These are phyloP conservation scores for Pachycephala philippinensis DNA, from an alignment of 2,113 vertebrate genomes.

Conservation along the genomic window DNA sequence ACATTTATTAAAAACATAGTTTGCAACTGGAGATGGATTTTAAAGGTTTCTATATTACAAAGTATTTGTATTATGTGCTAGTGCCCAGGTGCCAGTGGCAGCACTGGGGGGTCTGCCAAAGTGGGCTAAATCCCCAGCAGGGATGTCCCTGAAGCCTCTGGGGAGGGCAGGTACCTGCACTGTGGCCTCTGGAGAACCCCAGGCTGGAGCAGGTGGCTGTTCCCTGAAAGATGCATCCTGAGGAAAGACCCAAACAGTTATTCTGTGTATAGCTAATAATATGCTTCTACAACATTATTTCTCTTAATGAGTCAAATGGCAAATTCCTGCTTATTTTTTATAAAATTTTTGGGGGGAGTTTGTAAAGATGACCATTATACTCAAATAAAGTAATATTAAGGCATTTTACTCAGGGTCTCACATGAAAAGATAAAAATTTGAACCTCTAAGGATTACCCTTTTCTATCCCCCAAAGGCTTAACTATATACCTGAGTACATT, in stretches of 20 bases:
- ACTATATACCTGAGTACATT: not conserved
- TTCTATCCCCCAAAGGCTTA: not conserved
- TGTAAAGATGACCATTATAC: not conserved
- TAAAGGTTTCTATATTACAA: not conserved
- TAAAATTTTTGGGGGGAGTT: not conserved
- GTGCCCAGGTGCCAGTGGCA: not conserved
- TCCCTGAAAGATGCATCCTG: not conserved
- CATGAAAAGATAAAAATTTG: not conserved
- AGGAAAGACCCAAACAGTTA: not conserved
- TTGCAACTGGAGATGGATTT: not conserved
- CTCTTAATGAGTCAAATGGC: not conserved
- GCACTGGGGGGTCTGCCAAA: not conserved
- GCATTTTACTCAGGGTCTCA: not conserved
- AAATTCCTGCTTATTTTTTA: not conserved
- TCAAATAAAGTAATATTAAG: not conserved
- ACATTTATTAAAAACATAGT: not conserved
- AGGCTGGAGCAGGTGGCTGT: not conserved
- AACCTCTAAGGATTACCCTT: not conserved
- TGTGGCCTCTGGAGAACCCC: too few relatives aligned
- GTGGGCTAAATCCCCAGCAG: not conserved
- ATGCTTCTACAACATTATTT: not conserved
- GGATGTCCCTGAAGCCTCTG: not conserved
- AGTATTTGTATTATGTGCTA: not conserved
- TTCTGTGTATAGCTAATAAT: not conserved
- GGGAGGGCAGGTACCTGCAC: rapidly evolving